Conservation (phyloP, 2,797 vertebrate species). For the Ara ararauna region DNA sequence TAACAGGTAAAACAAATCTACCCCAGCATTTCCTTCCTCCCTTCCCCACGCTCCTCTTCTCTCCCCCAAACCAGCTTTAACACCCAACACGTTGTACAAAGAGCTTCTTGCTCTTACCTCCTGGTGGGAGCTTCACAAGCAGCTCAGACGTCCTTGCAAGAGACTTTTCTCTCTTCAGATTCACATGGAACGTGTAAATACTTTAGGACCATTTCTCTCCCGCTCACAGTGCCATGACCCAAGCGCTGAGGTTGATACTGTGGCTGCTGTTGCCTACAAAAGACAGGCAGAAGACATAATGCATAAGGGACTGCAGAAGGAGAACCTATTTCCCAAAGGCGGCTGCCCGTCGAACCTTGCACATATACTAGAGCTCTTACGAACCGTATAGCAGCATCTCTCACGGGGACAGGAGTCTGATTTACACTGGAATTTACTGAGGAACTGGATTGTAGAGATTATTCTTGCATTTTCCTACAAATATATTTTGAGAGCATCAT, state of each 20-base stretch:
- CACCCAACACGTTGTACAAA: not conserved
- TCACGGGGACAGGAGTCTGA: constrained; percentile 82
- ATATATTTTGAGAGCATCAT: constrained; percentile 82
- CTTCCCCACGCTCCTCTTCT: not conserved
- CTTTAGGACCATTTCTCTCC: constrained; percentile 1
- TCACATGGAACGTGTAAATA: not conserved
- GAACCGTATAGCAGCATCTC: constrained; percentile 46
- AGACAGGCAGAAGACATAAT: not conserved
- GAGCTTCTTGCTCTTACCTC: constrained; percentile 22
- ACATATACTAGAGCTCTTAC: constrained; percentile 14
- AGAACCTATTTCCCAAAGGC: not conserved
- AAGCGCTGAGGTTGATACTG: not conserved
- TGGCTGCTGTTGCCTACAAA: constrained; percentile 15
- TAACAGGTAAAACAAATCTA: not conserved
- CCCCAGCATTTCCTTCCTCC: not conserved
- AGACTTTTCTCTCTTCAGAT: constrained; percentile 32
- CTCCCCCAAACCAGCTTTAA: constrained; percentile 33
- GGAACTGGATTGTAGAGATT: constrained; percentile 80
- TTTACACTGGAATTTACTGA: constrained; percentile 83
- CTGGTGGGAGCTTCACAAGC: not conserved
- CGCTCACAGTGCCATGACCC: not conserved
- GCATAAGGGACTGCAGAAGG: not conserved
- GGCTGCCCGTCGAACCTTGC: not conserved
- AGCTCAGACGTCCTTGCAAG: constrained; percentile 30
- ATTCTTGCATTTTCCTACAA: constrained; percentile 83